Base-by-base conservation (phyloP, 23 tunicate genomes). In the Halocynthia aurantium region DNA sequence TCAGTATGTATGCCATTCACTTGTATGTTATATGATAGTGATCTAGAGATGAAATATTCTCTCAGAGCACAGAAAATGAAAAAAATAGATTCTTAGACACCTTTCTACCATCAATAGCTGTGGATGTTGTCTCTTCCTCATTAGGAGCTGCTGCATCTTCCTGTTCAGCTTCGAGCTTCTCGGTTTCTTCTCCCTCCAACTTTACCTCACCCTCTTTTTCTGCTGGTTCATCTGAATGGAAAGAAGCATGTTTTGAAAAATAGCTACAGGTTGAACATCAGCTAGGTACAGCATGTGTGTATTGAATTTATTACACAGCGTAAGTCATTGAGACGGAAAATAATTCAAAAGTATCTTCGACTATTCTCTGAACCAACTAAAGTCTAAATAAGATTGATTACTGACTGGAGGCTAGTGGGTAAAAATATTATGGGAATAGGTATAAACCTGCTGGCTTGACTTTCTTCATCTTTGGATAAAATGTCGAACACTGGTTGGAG, bases 401-500 rank as follows among this genome's bases (percentile, higher is more conserved):
- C 44, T 31, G 44, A 31, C 44, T 31, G 44, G 44, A 31, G 4
- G 44, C 44, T 31, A 31, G 44, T 31, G 4, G 44, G 4, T 31
- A 5, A 72, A 72, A 12, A 50, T 49, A 49, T 5, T 1, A 13
- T 49, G 12, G 17, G 18, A 44, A 15, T 72, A 12, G 64, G 15
- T 44, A 12, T 12, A 40, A 83, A 52, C 76, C 88, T 73, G 79
- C 40, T 50, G 76, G 21, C 52, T 86, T 64, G 50, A 61, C 18
- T 56, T 76, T 87, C 21, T 80, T 70, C 40, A 5, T 60, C 56
- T 86, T 86, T 62, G 85, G 82, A 61, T 52, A 51, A 63, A 82
- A 86, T 10, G 92, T 82, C 53, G 75, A 69, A 79, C 92, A 92
- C 69, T 86, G 88, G 52, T 86, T 83, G 1, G 98, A 92, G 56